Conservation (phyloP, 2,888 invertebrate genomes). For the Trichacis sp. region DNA sequence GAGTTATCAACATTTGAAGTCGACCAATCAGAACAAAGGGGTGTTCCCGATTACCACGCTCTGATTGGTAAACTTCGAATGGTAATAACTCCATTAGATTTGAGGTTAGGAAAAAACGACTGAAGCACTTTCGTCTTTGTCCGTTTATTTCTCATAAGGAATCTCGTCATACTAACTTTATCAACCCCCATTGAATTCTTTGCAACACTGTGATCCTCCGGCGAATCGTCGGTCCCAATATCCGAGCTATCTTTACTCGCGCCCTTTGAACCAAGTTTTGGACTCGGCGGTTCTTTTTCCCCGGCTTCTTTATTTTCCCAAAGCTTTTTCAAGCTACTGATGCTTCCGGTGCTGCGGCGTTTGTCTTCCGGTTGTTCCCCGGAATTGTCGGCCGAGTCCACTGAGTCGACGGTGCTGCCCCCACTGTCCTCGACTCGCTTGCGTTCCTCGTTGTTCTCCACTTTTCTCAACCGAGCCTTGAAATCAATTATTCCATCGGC, state of each 20-base stretch:
- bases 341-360: conserved; percentile 91
- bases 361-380: conserved; percentile 83
- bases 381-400: conserved; percentile 55
- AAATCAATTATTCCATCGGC: conserved; percentile 81
- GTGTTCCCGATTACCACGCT: too few relatives aligned
- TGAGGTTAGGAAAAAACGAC: too few relatives aligned
- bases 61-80: too few relatives aligned
- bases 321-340: conserved; percentile 90
- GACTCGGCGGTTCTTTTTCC: conserved; percentile 74
- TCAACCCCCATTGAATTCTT: conserved; percentile 68
- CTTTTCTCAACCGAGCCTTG: conserved; percentile 86
- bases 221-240: conserved; percentile 59
- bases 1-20: too few relatives aligned
- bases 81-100: too few relatives aligned
- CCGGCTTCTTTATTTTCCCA: conserved; percentile 86
- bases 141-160: too few relatives aligned
- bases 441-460: conserved; percentile 65
- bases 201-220: conserved; percentile 68
- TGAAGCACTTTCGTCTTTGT: too few relatives aligned
- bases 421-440: conserved; percentile 55
- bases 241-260: conserved; percentile 27
- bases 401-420: conserved; percentile 44
- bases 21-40: too few relatives aligned
- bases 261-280: conserved; percentile 71
- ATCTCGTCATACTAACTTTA: conserved; percentile 71